These are phyloP conservation scores for Holothuria scabra DNA, from an alignment of 53 echinoderm and acorn worm genomes.

Conservation along the genomic window DNA sequence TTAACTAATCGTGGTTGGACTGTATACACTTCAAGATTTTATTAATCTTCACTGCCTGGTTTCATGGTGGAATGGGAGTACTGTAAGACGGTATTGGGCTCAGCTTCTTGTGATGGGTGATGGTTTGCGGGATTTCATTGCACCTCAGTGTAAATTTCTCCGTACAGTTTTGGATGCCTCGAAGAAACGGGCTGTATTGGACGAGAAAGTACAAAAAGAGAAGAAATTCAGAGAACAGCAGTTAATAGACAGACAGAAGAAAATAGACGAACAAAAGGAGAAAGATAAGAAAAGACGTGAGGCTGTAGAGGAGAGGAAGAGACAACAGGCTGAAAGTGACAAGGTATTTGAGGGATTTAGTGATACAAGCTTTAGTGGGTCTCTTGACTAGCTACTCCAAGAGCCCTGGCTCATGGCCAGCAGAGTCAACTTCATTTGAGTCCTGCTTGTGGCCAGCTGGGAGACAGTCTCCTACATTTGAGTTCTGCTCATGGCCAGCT, in stretches of 20 bases:
- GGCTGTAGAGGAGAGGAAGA: slow-evolving; percentile 84
- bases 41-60: no score
- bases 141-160: slow-evolving; percentile 26
- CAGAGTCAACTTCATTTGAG: no score
- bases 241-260: slow-evolving; percentile 69
- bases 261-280: slow-evolving; percentile 61
- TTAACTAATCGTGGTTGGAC: no score
- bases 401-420: no score
- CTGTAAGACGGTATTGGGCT: no score
- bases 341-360: slow-evolving; percentile 55
- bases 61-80: no score
- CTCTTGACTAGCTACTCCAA: no score
- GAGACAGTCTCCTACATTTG: no score
- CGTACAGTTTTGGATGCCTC: slow-evolving; percentile 91
- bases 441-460: no score
- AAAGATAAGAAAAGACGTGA: slow-evolving; percentile 69
- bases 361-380: no score
- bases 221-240: slow-evolving; percentile 59
- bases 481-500: no score
- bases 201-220: slow-evolving; percentile 65
- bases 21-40: no score
- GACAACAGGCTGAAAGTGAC: slow-evolving; percentile 71
- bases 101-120: not conserved
- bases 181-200: slow-evolving; percentile 58
- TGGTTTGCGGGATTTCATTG: slow-evolving; percentile 27